A percentile compares a stretch with the other conserved stretches of the same genome.
Conservation (phyloP, 2,797 vertebrate genomes). For the Enteromius paludinosus region DNA sequence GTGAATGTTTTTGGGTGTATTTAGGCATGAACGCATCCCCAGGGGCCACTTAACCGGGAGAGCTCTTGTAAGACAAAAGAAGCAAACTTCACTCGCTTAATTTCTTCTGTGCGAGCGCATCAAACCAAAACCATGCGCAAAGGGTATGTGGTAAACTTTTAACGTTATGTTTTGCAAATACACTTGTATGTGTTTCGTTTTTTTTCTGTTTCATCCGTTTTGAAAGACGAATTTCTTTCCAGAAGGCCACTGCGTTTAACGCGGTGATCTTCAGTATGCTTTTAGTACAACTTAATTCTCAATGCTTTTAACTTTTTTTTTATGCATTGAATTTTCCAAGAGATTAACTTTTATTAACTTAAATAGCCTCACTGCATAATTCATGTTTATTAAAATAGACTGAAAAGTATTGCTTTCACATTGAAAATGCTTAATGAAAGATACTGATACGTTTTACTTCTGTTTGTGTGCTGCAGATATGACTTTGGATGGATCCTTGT, state of each 20-base stretch:
- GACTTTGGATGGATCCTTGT: conserved; percentile 54
- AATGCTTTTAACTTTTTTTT: not conserved
- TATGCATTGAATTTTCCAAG: not conserved
- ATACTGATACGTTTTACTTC: not conserved
- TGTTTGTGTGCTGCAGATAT: conserved; percentile 56
- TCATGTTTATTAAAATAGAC: too few relatives aligned
- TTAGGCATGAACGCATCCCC: not conserved
- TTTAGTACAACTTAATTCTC: not conserved
- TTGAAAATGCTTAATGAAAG: not conserved
- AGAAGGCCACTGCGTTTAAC: not conserved
- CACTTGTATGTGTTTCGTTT: too few relatives aligned
- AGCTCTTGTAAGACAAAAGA: not conserved
- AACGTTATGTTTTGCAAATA: not conserved
- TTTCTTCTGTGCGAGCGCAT: not conserved
- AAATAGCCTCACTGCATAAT: not conserved
- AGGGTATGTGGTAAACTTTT: not conserved
- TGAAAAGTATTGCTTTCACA: not conserved
- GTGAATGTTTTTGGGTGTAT: conserved; percentile 6
- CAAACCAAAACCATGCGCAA: not conserved
- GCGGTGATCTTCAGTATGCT: not conserved
- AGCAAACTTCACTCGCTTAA: not conserved
- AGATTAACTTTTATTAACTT: not conserved
- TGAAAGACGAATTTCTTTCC: not conserved
- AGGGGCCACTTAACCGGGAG: not conserved
- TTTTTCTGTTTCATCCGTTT: not conserved